These are phyloP conservation scores for Oryzias javanicus DNA, from an alignment of 2,113 vertebrate species.

Conservation along the genomic window DNA sequence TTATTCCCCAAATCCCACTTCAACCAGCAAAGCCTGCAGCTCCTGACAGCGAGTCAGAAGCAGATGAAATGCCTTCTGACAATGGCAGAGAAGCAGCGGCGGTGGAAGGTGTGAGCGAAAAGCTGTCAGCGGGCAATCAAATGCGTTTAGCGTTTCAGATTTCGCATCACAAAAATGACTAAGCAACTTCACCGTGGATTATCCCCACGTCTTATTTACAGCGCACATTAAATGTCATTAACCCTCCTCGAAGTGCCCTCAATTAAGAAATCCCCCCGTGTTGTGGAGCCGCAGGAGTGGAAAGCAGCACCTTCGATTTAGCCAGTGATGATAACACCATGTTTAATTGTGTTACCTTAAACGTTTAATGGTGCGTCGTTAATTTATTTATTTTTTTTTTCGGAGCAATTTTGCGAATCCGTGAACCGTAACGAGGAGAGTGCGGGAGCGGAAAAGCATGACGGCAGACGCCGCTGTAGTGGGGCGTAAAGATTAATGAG, in stretches of 20 bases:
- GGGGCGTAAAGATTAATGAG: constrained; percentile 62
- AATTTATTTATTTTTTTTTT: constrained; percentile 29
- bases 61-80: constrained; percentile 64
- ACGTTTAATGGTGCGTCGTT: constrained; percentile 64
- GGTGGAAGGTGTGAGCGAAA: constrained; percentile 26
- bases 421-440: constrained; percentile 42
- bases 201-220: constrained; percentile 8
- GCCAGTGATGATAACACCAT: constrained; percentile 36
- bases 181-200: background rate
- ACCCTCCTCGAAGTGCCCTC: constrained; percentile 1
- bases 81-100: constrained; percentile 33
- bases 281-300: background rate
- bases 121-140: constrained; percentile 55
- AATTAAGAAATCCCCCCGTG: constrained; percentile 4
- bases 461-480: constrained; percentile 54
- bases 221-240: constrained; percentile 18
- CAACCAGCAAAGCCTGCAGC: constrained; percentile 47
- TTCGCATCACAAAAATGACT: background rate
- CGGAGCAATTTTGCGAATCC: constrained; percentile 49
- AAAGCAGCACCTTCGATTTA: constrained; percentile 20
- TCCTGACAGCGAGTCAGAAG: constrained; percentile 39
- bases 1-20: constrained; percentile 67
- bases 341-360: constrained; percentile 64
- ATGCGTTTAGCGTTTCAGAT: constrained; percentile 25
- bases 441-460: constrained; percentile 52